These are phyloP conservation scores for Melieria crassipennis DNA, from an alignment of 2,888 invertebrate species.

Conservation along the genomic window DNA sequence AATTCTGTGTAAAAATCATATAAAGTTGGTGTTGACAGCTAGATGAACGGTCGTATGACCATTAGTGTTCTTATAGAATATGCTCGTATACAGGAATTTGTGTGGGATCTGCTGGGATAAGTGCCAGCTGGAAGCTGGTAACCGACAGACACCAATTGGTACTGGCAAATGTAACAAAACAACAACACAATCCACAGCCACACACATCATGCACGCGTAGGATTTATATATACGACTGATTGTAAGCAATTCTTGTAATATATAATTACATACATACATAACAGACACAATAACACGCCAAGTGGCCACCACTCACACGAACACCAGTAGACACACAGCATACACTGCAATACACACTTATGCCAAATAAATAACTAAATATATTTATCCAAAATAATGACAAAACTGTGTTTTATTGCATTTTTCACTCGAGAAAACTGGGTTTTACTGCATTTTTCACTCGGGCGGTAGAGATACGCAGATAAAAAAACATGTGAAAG, in stretches of 20 bases:
- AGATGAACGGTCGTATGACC: no score
- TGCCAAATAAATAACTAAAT: conserved; percentile 48
- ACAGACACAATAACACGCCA: no score
- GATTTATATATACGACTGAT: conserved; percentile 43
- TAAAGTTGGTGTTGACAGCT: no score
- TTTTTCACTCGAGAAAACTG: no score
- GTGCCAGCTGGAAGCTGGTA: no score
- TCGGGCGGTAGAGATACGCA: neutral
- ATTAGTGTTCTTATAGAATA: no score
- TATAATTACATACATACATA: conserved; percentile 8
- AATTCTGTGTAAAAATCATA: no score
- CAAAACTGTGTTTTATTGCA: neutral
- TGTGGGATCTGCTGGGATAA: no score
- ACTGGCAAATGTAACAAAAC: conserved; percentile 25
- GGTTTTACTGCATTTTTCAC: neutral
- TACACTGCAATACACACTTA: conserved; percentile 31
- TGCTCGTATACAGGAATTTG: no score
- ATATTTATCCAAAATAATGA: conserved; percentile 37
- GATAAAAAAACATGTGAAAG: no score
- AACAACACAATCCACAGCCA: neutral
- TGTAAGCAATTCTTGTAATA: conserved; percentile 45
- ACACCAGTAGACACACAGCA: neutral
- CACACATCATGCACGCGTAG: neutral
- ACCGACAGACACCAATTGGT: neutral
- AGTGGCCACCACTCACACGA: no score